Conservation (phyloP, 2,888 invertebrate genomes). For the Psococerastis gibbosa region DNA sequence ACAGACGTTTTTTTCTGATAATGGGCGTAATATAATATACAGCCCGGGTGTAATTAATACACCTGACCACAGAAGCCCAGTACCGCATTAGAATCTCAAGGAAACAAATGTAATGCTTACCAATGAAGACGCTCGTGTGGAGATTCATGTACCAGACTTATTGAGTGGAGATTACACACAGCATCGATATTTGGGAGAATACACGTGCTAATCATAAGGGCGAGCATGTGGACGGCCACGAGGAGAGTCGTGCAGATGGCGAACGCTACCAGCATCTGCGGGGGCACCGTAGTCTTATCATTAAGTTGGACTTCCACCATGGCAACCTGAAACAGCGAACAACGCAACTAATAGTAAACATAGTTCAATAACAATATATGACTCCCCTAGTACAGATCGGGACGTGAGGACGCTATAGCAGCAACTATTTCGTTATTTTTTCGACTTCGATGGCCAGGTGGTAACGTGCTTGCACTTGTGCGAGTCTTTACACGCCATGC, state of each 20-base stretch:
- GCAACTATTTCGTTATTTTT: too few relatives aligned
- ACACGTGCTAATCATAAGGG: conserved; percentile 97
- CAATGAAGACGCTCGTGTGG: conserved; percentile 76
- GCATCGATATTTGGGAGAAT: conserved; percentile 98
- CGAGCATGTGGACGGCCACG: conserved; percentile 94
- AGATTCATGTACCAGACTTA: conserved; percentile 68
- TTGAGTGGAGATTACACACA: conserved; percentile 77
- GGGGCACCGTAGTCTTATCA: conserved; percentile 52
- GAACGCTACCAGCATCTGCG: conserved; percentile 71
- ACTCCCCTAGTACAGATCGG: neutral
- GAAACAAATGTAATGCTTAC: too few relatives aligned
- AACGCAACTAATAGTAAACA: conserved; percentile 1
- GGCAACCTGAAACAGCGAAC: conserved; percentile 49
- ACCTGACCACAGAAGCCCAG: too few relatives aligned
- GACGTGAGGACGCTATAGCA: too few relatives aligned
- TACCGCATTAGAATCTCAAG: too few relatives aligned
- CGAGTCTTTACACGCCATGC: too few relatives aligned
- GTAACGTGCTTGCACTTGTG: too few relatives aligned
- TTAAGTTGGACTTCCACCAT: conserved; percentile 93
- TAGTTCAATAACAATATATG: neutral
- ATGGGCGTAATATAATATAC: too few relatives aligned
- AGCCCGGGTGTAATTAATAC: too few relatives aligned
- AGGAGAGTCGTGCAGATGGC: conserved; percentile 87
- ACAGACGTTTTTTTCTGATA: too few relatives aligned
- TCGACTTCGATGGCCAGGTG: too few relatives aligned